Evolutionary conservation across 1,140 invertebrate genomes (phyloP).

Genomic region (Meloidogyne exigua): DNA sequence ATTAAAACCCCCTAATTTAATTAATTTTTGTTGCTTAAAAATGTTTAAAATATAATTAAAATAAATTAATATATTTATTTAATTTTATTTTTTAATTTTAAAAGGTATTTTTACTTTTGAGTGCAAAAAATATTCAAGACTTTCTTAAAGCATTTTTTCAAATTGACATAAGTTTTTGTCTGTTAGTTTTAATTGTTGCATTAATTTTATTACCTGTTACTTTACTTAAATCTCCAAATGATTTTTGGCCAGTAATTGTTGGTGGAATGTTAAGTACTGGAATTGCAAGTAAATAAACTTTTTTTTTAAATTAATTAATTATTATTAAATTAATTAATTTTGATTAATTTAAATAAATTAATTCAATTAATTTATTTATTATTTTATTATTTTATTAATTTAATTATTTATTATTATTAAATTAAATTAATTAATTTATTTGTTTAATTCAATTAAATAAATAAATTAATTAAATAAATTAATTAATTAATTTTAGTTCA

Average conservation of each 20-base stretch:
- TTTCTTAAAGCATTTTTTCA: conserved; percentile 69
- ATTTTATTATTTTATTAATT: no score
- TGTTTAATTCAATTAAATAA: no score
- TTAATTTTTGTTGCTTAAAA: no score
- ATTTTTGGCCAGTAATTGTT: conserved; percentile 70
- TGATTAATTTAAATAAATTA: no score
- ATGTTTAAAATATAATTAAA: not conserved
- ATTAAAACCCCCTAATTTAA: no score
- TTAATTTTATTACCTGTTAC: conserved; percentile 70
- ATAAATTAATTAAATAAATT: no score
- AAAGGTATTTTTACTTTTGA: conserved; percentile 71
- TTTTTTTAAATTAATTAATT: no score
- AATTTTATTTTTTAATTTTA: not conserved
- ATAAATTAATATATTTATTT: not conserved
- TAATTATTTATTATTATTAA: no score
- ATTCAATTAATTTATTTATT: no score
- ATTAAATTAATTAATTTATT: no score
- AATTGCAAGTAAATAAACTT: conserved; percentile 30
- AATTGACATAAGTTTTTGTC: conserved; percentile 69
- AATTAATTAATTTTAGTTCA: no score
- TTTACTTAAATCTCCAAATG: conserved; percentile 74
- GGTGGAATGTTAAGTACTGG: conserved; percentile 42
- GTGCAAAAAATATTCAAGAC: conserved; percentile 67
- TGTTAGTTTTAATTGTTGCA: conserved; percentile 72
- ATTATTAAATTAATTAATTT: no score